Conservation (phyloP, 53 echinoderm and acorn worm genomes). For the Holothuria scabra region DNA sequence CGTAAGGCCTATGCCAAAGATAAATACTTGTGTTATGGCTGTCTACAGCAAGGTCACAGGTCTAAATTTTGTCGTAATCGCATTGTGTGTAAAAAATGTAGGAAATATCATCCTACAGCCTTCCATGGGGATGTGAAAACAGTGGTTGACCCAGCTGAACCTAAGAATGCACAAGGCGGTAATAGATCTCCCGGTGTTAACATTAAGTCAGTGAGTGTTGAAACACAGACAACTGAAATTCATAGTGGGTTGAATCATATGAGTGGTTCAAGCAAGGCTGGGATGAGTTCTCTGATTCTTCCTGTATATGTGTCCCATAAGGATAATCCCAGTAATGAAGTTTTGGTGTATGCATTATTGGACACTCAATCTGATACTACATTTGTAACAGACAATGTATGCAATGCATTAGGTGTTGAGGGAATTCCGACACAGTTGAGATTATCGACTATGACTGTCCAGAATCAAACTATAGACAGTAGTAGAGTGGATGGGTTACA, state of each 20-base stretch:
- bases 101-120: not conserved
- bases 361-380: constrained; percentile 25
- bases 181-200: too few relatives aligned
- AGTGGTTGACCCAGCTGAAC: too few relatives aligned
- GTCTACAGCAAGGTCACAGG: too few relatives aligned
- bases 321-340: not conserved
- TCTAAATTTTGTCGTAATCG: too few relatives aligned
- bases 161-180: too few relatives aligned
- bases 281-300: not conserved
- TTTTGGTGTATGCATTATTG: not conserved
- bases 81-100: not conserved
- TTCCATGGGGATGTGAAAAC: not conserved
- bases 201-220: too few relatives aligned
- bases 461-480: not conserved
- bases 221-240: not conserved
- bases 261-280: not conserved
- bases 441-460: constrained; percentile 16
- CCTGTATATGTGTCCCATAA: constrained; percentile 1
- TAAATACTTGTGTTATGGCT: too few relatives aligned
- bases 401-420: not conserved
- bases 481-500: not conserved
- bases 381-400: not conserved
- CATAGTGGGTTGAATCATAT: constrained; percentile 23
- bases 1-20: not conserved
- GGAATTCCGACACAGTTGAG: too few relatives aligned